Base-by-base conservation (phyloP, 2,113 vertebrate species). In the Vimba vimba region DNA sequence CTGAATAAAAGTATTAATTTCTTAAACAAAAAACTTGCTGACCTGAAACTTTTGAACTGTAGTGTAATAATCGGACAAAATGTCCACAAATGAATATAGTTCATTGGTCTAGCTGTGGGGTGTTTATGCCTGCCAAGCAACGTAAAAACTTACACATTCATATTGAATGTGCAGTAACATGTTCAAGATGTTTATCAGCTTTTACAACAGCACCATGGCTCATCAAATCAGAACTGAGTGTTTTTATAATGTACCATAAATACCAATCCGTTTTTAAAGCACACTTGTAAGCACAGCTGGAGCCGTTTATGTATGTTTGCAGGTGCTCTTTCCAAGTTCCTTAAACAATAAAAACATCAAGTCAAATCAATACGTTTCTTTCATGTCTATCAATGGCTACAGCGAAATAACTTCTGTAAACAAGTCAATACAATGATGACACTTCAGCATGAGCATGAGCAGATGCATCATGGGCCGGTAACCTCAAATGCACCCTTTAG, bases 191-290 rank as follows among this genome's bases (percentile, higher is more conserved):
- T 62, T 57, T 57, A 69, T 69, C 66, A 36, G 17, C 33, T 36
- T 69, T 36, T 69, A 36, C 17, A 19, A 36, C 17, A 69, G 33
- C 27, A 11, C 25, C 36, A 80, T 62, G n/a, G 59, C 36, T 80
- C 57, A 80, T 45, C 39, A 7, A 43, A 62, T 47, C 7, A 80
- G 36, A 62, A 25, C 8, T 47, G 12, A 30, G 2, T 4, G 12
- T 21, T 81, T 64, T 64, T 66, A 81, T 47, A 81, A 66, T 66
- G 15, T 27, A 45, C 15, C 23, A 81, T 66, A 66, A 66, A 81
- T 81, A 62, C 47, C 7, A 43, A 66, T 66, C 30, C 0, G 7
- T 64, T 8, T 79, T 81, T 6, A 64, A 80, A 59, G 78, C 78
- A 64, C 52, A 78, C 27, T 78, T 17, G 23, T 30, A 62, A 64